phyloP scores from a whole-genome alignment of 2,888 invertebrate genomes.

The Microplitis deprimator region DNA sequence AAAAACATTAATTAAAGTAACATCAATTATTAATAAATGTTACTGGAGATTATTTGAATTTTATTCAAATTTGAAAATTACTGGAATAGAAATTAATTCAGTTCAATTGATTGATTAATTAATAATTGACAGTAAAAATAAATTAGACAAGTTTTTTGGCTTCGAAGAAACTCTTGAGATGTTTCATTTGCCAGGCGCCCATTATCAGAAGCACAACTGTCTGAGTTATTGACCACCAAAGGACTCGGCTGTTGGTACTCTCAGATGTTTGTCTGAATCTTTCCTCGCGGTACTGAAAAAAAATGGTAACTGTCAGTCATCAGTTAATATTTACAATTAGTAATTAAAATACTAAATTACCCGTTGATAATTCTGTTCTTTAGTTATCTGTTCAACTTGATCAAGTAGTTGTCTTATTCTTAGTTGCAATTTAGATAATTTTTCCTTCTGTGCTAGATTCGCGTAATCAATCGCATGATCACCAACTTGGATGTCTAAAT shows the following conservation, averaged over 20 bases:
- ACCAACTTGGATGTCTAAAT: slow-evolving; percentile 98
- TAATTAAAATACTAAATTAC: slow-evolving; percentile 72
- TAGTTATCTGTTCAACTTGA: slow-evolving; percentile 99
- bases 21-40: too few relatives aligned
- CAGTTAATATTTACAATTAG: background rate
- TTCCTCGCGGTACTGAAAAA: slow-evolving; percentile 91
- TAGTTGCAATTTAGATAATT: slow-evolving; percentile 94
- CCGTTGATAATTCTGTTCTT: slow-evolving; percentile 99
- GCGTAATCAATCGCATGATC: slow-evolving; percentile 99
- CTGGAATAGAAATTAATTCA: background rate
- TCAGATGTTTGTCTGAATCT: slow-evolving; percentile 97
- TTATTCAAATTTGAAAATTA: background rate
- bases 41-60: too few relatives aligned
- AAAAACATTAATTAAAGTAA: background rate
- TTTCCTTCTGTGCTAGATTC: slow-evolving; percentile 97
- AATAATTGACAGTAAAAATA: background rate
- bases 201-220: slow-evolving; percentile 90
- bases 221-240: slow-evolving; percentile 98
- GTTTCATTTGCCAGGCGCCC: slow-evolving; percentile 99
- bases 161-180: slow-evolving; percentile 99
- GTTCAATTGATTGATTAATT: background rate
- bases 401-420: slow-evolving; percentile 95
- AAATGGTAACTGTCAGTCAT: slow-evolving; percentile 2
- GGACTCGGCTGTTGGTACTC: slow-evolving; percentile 93
- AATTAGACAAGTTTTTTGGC: slow-evolving; percentile 96